Evolutionary conservation across 2,113 vertebrate genomes (phyloP).

Genomic region (Gallinago jamesoni): DNA sequence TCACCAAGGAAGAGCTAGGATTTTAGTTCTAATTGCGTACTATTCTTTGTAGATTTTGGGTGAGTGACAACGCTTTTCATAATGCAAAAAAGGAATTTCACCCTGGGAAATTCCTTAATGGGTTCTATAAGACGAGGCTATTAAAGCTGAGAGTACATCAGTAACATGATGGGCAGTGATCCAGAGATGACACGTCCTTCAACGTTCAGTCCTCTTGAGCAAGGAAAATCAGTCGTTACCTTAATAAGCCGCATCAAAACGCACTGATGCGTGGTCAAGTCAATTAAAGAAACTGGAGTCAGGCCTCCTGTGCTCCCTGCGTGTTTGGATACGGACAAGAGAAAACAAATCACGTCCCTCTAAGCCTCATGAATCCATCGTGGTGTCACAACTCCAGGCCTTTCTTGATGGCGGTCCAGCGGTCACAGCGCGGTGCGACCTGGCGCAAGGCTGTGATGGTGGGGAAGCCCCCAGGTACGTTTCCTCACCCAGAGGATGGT

Average conservation of each 20-base stretch:
- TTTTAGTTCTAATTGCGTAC: background rate
- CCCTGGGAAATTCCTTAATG: background rate
- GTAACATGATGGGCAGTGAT: background rate
- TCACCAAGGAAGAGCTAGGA: background rate
- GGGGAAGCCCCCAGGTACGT: background rate
- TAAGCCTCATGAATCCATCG: background rate
- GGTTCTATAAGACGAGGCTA: background rate
- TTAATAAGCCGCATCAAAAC: background rate
- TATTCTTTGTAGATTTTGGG: background rate
- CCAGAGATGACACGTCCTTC: background rate
- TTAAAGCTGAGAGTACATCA: background rate
- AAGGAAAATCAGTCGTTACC: background rate
- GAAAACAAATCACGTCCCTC: background rate
- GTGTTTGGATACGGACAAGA: background rate
- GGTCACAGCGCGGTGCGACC: background rate
- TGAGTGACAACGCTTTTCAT: background rate
- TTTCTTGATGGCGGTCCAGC: background rate
- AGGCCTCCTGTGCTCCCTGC: background rate
- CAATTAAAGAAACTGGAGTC: background rate
- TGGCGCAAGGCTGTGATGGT: background rate
- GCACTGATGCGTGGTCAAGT: background rate
- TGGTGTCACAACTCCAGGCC: background rate
- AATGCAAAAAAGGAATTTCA: background rate
- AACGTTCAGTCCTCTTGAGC: background rate
- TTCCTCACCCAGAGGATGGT: background rate